Evolutionary conservation across 2,113 vertebrate genomes (phyloP), one percentile per base, ranked within the genome.

Genomic region (Capreolus pygargus): DNA sequence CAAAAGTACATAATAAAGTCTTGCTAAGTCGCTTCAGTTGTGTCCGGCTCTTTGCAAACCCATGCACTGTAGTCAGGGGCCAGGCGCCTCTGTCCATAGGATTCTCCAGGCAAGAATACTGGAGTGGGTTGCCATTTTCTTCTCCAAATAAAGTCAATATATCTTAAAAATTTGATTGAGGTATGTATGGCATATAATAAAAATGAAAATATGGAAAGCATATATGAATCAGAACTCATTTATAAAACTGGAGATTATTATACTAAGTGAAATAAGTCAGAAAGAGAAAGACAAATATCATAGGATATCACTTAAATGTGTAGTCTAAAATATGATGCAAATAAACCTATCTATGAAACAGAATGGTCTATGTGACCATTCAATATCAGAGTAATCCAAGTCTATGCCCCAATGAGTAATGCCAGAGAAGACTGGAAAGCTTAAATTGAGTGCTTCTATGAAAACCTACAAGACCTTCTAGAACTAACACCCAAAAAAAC

Each of bases 1-100:
- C 70, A 43, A 8, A 47, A 7, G 13, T 45, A 28, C 45, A 45
- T 4, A 45, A 27, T 27, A 43, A 70, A 70, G 19, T 11, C 67
- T 12, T 1, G 19, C n/a, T 6, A 39, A 70, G 19, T 70, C 1
- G 0, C n/a, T 70, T 23, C 19, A 70, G n/a, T 12, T 5, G 0
- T 70, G 5, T 39, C 64, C 19, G 0, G 12, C n/a, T 39, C n/a
- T 36, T 39, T 70, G 9, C 0, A 5, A 70, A 23, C n/a, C n/a
- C n/a, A 39, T 12, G 67, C 19, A 6, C n/a, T 12, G 67, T 70
- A 23, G 67, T 70, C n/a, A 5, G n/a, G n/a, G n/a, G 0, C n/a
- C 64, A 36, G 64, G n/a, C 64, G 11, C n/a, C 67, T 70, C 67
- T 39, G 67, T 39, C 67, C n/a, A 39, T 39, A 39, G n/a, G 2